Percentiles rank a stretch among this genome's conserved stretches.
Evolutionary conservation across 2,888 invertebrate species (phyloP).

Genomic region (Agapetus fuscipes): DNA sequence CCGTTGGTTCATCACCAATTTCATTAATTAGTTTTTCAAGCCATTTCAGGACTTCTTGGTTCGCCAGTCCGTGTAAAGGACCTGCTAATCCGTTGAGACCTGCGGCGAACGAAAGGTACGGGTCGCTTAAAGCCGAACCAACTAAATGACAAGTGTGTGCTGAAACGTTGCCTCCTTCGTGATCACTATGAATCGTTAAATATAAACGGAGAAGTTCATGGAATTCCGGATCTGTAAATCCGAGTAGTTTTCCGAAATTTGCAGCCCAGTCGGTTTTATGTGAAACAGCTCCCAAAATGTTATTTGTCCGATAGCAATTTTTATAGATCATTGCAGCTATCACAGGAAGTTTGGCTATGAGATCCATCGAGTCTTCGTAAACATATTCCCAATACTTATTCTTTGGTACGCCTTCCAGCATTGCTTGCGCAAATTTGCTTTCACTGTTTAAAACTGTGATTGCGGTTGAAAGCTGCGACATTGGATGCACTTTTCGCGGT

Average conservation of each 20-base stretch:
- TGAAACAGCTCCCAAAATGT: constrained; percentile 27
- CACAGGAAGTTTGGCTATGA: constrained; percentile 80
- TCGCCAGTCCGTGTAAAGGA: constrained; percentile 91
- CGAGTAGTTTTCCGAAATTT: constrained; percentile 88
- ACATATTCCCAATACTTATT: constrained; percentile 66
- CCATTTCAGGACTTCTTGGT: constrained; percentile 94
- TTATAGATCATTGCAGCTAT: constrained; percentile 80
- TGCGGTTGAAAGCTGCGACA: constrained; percentile 77
- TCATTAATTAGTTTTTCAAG: constrained; percentile 79
- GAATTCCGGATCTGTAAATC: constrained; percentile 75
- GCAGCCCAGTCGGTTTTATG: constrained; percentile 67
- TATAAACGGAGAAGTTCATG: constrained; percentile 88
- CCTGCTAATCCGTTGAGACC: constrained; percentile 93
- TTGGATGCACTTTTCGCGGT: constrained; percentile 71
- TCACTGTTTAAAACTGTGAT: constrained; percentile 75
- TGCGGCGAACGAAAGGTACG: constrained; percentile 85
- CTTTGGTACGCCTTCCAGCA: constrained; percentile 60
- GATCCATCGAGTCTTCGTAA: constrained; percentile 79
- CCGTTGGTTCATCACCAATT: constrained; percentile 76
- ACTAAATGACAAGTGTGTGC: constrained; percentile 92
- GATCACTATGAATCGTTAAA: constrained; percentile 91
- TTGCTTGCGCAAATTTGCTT: constrained; percentile 75
- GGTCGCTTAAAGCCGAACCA: constrained; percentile 88
- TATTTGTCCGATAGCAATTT: constrained; percentile 55
- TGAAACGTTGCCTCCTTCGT: constrained; percentile 94